These are phyloP conservation scores for Trachelus tabidus DNA, from an alignment of 2,888 invertebrate species.

Conservation along the genomic window DNA sequence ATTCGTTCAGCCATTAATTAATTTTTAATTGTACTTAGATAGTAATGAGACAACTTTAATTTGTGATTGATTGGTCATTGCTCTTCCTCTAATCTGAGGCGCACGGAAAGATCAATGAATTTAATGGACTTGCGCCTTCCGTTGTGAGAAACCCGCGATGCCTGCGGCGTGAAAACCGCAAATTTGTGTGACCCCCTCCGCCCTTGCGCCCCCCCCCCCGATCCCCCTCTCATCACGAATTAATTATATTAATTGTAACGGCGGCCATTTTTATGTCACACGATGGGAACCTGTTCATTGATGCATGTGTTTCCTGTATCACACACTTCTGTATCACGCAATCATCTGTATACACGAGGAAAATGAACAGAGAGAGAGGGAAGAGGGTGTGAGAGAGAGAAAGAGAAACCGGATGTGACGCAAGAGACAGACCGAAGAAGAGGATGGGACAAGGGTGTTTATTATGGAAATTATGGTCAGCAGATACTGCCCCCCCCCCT, in stretches of 20 bases:
- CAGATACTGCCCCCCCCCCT: background rate
- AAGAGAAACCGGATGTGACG: background rate
- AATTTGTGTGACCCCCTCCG: background rate
- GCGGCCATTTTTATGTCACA: background rate
- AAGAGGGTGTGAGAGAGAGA: background rate
- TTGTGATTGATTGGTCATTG: conserved; percentile 4
- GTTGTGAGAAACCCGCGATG: background rate
- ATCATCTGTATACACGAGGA: background rate
- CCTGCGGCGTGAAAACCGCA: background rate
- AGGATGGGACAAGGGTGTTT: background rate
- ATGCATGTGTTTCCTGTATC: background rate
- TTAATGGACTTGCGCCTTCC: background rate
- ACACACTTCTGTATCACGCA: background rate
- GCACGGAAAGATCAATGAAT: background rate
- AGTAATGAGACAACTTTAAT: conserved; percentile 6
- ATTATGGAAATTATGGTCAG: background rate
- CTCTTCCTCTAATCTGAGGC: background rate
- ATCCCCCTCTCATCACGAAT: background rate
- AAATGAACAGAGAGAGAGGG: background rate
- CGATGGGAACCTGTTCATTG: background rate
- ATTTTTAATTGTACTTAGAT: background rate
- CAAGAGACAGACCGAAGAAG: background rate
- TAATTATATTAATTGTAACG: background rate
- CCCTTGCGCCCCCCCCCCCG: background rate
- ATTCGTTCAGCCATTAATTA: background rate